A percentile compares a stretch with the other conserved stretches of the same genome.
phyloP scores from a whole-genome alignment of 2,888 invertebrate genomes.

The Chirona hameri region DNA sequence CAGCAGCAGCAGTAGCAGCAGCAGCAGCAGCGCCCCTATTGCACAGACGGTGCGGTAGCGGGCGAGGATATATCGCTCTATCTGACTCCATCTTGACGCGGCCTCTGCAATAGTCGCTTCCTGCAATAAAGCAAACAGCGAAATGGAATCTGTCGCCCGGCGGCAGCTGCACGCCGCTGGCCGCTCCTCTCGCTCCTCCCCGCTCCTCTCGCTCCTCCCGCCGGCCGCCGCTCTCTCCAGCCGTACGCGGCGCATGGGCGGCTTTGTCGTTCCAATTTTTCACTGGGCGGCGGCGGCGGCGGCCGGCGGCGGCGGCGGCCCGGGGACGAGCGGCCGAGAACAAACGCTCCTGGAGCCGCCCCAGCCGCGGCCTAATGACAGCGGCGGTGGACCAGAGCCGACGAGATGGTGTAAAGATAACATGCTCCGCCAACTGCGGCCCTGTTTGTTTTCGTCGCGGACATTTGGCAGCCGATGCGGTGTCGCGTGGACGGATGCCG shows the following conservation, averaged over 20 bases:
- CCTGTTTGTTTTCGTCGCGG: not conserved
- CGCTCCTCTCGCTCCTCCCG: not conserved
- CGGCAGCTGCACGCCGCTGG: not conserved
- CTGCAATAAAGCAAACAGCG: conserved; percentile 11
- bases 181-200: not conserved
- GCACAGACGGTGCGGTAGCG: not conserved
- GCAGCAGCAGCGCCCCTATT: not conserved
- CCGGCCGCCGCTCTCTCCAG: not conserved
- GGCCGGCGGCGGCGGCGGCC: not conserved
- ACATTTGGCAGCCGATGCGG: too few species aligned
- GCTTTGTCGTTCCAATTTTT: conserved; percentile 22
- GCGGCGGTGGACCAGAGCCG: not conserved
- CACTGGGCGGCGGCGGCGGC: not conserved
- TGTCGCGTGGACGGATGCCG: not conserved
- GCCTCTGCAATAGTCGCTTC: not conserved
- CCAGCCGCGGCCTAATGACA: not conserved
- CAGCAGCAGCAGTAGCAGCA: not conserved
- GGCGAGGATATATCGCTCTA: not conserved
- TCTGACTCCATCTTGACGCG: not conserved
- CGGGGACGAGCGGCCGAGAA: not conserved
- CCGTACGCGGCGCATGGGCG: not conserved
- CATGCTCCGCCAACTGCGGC: not conserved
- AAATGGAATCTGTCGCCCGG: conserved; percentile 26
- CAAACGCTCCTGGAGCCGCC: not conserved
- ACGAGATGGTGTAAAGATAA: conserved; percentile 2